Percentiles rank a stretch among this genome's conserved stretches.
phyloP scores from a whole-genome alignment of 30 jellyfish, hydroid and myxozoan genomes.

The Cassiopea xamachana region DNA sequence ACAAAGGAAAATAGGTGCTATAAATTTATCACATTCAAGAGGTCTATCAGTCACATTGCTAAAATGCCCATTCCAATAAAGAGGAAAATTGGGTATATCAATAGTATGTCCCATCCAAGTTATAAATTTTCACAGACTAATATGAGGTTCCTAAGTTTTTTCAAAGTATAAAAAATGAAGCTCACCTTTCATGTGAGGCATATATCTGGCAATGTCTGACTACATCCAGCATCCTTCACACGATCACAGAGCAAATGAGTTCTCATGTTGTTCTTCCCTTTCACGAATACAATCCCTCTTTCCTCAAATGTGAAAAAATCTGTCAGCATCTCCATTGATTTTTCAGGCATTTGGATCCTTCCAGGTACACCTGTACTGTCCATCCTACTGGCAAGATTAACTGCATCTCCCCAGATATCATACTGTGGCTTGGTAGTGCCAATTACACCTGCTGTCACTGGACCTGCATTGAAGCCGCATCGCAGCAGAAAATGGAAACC shows the following conservation, averaged over 20 bases:
- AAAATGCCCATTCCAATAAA: too few species aligned
- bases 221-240: conserved; percentile 12
- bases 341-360: conserved; percentile 92
- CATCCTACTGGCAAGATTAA: conserved; percentile 97
- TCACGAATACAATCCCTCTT: conserved; percentile 85
- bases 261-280: conserved; percentile 92
- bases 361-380: conserved; percentile 97
- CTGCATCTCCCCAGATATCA: conserved; percentile 99
- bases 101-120: not conserved
- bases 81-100: too few species aligned
- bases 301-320: conserved; percentile 92
- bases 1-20: too few species aligned
- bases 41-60: too few species aligned
- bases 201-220: conserved; percentile 1
- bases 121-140: not conserved
- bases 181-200: not conserved
- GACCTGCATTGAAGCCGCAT: conserved; percentile 99
- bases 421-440: conserved; percentile 99
- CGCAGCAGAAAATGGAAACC: conserved; percentile 92
- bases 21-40: too few species aligned
- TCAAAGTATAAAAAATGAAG: not conserved
- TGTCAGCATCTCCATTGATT: conserved; percentile 85
- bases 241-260: conserved; percentile 82
- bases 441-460: conserved; percentile 99
- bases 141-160: not conserved